Conservation (phyloP, 2,888 invertebrate species). For the Harpalus rubripes region DNA sequence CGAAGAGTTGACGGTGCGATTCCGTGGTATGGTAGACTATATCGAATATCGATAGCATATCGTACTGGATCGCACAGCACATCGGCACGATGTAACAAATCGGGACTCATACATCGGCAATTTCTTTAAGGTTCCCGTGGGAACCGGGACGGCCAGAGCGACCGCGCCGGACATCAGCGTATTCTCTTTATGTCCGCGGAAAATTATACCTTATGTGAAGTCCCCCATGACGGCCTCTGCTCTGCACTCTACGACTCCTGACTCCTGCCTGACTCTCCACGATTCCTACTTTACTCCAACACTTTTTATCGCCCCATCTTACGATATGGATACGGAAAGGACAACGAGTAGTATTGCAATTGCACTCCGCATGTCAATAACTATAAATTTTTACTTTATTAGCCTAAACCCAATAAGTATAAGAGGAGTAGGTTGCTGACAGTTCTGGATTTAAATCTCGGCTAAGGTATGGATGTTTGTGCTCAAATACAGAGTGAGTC, state of each 20-base stretch:
- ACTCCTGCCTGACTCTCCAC: neutral
- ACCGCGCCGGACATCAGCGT: slow-evolving; percentile 76
- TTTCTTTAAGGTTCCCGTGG: slow-evolving; percentile 77
- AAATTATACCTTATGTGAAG: slow-evolving; percentile 77
- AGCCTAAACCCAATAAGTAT: neutral
- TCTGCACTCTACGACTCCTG: neutral
- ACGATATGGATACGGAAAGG: neutral
- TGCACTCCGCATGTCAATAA: neutral
- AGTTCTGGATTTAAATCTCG: neutral
- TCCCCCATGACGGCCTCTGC: slow-evolving; percentile 68
- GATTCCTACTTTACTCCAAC: neutral
- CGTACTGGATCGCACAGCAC: slow-evolving; percentile 15
- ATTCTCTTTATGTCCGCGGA: slow-evolving; percentile 77
- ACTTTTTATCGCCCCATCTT: slow-evolving; percentile 10
- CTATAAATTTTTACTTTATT: neutral
- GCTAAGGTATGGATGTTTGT: neutral
- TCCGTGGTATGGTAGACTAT: slow-evolving; percentile 15
- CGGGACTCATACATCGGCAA: slow-evolving; percentile 77
- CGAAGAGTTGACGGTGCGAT: slow-evolving; percentile 53
- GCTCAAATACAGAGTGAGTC: too few relatives aligned
- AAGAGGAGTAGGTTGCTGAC: neutral
- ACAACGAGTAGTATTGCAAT: neutral
- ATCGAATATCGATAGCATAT: slow-evolving; percentile 53
- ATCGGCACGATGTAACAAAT: slow-evolving; percentile 74
- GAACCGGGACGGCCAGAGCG: slow-evolving; percentile 71